Conservation (phyloP, 2,888 invertebrate genomes). For the Eristalis pertinax region DNA sequence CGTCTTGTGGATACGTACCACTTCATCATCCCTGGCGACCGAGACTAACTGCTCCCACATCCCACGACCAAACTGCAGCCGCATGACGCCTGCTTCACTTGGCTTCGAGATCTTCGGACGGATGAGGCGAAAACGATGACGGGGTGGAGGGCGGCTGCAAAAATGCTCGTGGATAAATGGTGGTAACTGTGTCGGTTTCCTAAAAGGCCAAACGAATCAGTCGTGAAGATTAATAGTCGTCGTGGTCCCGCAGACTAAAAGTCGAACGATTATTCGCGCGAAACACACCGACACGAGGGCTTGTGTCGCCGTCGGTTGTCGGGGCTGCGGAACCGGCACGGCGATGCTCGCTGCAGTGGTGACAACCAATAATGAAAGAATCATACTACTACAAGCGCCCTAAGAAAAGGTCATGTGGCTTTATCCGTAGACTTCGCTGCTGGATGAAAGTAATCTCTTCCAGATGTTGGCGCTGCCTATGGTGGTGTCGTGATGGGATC, state of each 20-base stretch:
- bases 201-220: constrained; percentile 69
- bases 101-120: constrained; percentile 38
- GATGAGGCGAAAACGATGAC: not conserved
- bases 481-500: constrained; percentile 18
- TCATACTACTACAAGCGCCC: constrained; percentile 35
- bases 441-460: constrained; percentile 24
- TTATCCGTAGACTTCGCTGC: not conserved
- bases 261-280: constrained; percentile 45
- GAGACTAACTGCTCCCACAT: not conserved
- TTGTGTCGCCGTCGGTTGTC: constrained; percentile 9
- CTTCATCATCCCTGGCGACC: constrained; percentile 50
- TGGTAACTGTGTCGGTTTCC: constrained; percentile 43
- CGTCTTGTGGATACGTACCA: constrained; percentile 51
- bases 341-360: constrained; percentile 1
- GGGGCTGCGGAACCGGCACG: not conserved
- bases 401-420: constrained; percentile 43
- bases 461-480: constrained; percentile 11
- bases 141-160: not conserved
- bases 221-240: constrained; percentile 69
- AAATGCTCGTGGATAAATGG: constrained; percentile 20
- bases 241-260: constrained; percentile 52
- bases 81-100: constrained; percentile 51
- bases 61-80: constrained; percentile 20
- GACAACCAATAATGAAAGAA: constrained; percentile 60
- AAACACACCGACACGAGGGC: constrained; percentile 21